phyloP scores from a whole-genome alignment of 2,113 vertebrate species.

The Atrichornis clamosus region DNA sequence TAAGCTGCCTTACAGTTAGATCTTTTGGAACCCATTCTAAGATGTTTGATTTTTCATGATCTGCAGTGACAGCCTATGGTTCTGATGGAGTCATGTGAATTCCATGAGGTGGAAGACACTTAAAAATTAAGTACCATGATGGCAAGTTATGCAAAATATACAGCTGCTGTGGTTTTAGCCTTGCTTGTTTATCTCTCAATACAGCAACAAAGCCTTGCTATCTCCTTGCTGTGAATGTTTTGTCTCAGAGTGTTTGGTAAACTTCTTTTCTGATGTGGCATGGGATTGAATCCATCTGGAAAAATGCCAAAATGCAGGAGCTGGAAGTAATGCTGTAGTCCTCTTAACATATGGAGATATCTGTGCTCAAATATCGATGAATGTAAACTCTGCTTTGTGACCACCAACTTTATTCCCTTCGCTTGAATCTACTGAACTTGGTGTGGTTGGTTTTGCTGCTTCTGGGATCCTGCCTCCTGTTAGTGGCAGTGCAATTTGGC shows the following conservation, averaged over 20 bases:
- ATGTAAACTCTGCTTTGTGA: not conserved
- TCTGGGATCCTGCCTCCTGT: not conserved
- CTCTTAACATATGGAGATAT: not conserved
- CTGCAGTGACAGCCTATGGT: not conserved
- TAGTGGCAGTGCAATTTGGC: not conserved
- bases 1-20: not conserved
- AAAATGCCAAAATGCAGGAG: not conserved
- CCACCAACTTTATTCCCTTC: not conserved
- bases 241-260: not conserved
- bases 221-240: not conserved
- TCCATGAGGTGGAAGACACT: not conserved
- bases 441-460: not conserved
- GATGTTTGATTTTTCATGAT: not conserved
- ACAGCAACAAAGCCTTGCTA: not conserved
- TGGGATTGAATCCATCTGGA: not conserved
- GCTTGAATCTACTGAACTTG: not conserved
- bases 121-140: not conserved
- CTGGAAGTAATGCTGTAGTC: not conserved
- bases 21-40: not conserved
- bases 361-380: not conserved
- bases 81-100: not conserved
- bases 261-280: not conserved
- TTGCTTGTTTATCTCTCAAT: not conserved
- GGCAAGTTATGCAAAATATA: not conserved
- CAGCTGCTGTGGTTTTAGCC: not conserved